These are phyloP conservation scores for Dichetophora obliterata DNA, from an alignment of 2,888 invertebrate genomes.

Conservation along the genomic window DNA sequence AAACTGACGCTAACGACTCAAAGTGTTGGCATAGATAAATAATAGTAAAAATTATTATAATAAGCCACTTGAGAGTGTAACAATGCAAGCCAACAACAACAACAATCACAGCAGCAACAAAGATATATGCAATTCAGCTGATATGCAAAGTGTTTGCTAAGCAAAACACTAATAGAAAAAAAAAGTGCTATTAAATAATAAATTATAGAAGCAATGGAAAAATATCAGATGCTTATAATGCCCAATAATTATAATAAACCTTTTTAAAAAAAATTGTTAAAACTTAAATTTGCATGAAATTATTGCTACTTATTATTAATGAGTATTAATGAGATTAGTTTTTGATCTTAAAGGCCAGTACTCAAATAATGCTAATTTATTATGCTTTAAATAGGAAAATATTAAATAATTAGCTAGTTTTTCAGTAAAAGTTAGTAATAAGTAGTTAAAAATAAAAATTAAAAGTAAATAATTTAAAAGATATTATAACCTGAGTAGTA, in stretches of 20 bases:
- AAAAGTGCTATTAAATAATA: background rate
- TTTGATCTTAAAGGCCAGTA: background rate
- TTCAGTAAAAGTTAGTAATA: too few relatives aligned
- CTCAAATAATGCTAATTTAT: background rate
- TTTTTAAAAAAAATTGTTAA: background rate
- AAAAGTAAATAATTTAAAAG: too few relatives aligned
- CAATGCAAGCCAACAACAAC: background rate
- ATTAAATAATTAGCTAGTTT: too few relatives aligned
- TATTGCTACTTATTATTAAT: background rate
- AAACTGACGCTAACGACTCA: background rate
- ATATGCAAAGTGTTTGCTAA: background rate
- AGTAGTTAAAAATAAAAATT: too few relatives aligned
- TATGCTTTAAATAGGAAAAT: background rate
- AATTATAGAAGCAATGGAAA: background rate
- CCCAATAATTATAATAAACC: background rate
- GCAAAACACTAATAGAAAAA: background rate
- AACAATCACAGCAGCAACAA: background rate
- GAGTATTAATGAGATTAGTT: background rate
- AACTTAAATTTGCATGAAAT: background rate
- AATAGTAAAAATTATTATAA: constrained; percentile 28
- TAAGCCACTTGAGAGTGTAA: constrained; percentile 12
- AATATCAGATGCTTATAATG: background rate
- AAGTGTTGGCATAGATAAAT: constrained; percentile 3
- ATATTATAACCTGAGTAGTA: too few relatives aligned
- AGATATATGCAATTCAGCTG: background rate